These are phyloP conservation scores for Dolichoris vasculosae DNA, from an alignment of 1,140 invertebrate species.

Conservation along the genomic window DNA sequence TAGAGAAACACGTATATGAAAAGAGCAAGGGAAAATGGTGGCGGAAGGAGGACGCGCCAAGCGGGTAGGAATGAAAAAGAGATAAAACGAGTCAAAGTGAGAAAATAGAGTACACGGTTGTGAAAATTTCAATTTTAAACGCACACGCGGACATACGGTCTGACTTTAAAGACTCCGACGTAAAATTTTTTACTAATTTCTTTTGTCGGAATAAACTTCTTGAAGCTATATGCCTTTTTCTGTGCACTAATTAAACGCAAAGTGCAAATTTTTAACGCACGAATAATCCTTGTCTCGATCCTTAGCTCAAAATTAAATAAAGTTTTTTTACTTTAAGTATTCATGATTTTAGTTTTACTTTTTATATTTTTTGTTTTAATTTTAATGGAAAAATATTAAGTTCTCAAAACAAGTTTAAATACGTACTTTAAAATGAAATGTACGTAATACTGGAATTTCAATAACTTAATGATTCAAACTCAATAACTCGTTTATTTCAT, in stretches of 20 bases:
- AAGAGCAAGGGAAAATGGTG: constrained; percentile 10
- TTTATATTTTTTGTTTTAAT: not conserved
- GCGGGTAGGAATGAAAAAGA: constrained; percentile 19
- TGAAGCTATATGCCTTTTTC: constrained; percentile 13
- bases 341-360: not conserved
- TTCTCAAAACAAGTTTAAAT: not conserved
- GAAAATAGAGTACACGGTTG: constrained; percentile 52
- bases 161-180: constrained; percentile 27
- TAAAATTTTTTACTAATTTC: constrained; percentile 48
- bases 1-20: not conserved
- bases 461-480: not conserved
- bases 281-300: constrained; percentile 27
- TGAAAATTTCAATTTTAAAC: constrained; percentile 52
- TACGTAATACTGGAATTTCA: not conserved
- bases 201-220: constrained; percentile 43
- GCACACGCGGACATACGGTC: not conserved
- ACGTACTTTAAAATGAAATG: not conserved
- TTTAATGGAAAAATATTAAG: not conserved
- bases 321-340: not conserved
- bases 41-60: not conserved
- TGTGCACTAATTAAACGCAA: constrained; percentile 45
- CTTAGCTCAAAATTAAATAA: constrained; percentile 30
- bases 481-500: not conserved
- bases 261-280: not conserved
- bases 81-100: constrained; percentile 32